These are phyloP conservation scores for Eurytemora carolleeae DNA, from an alignment of 1,140 invertebrate genomes.

Conservation along the genomic window DNA sequence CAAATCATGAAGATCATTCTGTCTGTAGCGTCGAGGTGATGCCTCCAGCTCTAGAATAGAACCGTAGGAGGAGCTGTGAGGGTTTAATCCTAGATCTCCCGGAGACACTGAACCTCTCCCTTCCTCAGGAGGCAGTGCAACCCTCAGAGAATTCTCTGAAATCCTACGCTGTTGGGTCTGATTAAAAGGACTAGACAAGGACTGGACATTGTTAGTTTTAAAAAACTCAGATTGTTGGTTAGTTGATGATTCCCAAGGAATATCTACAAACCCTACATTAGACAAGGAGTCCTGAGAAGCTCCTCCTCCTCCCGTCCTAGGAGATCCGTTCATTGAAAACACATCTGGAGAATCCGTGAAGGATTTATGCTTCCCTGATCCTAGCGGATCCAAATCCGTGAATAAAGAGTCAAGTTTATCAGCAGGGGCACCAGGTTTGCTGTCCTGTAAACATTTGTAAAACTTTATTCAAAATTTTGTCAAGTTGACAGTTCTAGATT, in stretches of 20 bases:
- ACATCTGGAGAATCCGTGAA: conserved; percentile 87
- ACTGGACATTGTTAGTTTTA: not conserved
- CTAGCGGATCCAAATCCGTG: conserved; percentile 72
- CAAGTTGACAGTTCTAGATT: no score
- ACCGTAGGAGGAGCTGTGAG: conserved; percentile 4
- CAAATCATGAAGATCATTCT: not conserved
- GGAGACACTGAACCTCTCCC: conserved; percentile 5
- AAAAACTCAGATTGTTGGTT: not conserved
- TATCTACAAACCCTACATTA: not conserved
- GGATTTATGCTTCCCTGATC: conserved; percentile 64
- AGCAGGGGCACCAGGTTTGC: no score
- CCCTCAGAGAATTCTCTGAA: not conserved
- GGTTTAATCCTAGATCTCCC: not conserved
- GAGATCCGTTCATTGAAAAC: conserved; percentile 31
- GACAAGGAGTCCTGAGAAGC: not conserved
- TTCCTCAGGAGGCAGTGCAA: not conserved
- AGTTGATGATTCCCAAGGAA: not conserved
- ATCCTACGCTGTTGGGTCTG: not conserved
- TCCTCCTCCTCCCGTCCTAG: not conserved
- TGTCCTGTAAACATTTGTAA: no score
- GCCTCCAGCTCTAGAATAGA: conserved; percentile 13
- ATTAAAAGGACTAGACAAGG: not conserved
- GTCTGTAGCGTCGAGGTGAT: conserved; percentile 9
- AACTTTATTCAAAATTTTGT: no score
- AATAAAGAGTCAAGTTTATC: conserved; percentile 35